phyloP scores from a whole-genome alignment of 2,113 vertebrate genomes.

The Pollimyrus isidori region DNA sequence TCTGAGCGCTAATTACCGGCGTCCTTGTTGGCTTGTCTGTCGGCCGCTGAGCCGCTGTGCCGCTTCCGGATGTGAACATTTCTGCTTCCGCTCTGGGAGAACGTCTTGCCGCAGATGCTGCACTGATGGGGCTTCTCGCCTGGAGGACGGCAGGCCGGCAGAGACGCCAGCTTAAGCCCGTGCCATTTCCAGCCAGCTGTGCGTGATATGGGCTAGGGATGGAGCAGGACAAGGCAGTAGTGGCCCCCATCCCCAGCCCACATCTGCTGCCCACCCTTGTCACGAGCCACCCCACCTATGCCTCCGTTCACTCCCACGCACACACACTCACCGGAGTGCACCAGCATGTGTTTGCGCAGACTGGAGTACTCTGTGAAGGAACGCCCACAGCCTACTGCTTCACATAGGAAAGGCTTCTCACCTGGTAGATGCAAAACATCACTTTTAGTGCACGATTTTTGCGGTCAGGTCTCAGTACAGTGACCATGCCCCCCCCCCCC shows the following conservation, averaged over 20 bases:
- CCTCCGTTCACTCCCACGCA: background rate
- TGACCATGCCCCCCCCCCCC: background rate
- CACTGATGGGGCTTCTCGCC: constrained; percentile 95
- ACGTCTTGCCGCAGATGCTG: constrained; percentile 88
- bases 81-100: constrained; percentile 95
- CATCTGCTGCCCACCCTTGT: background rate
- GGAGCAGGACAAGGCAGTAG: too few relatives aligned
- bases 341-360: constrained; percentile 95
- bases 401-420: constrained; percentile 93
- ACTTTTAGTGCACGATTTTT: background rate
- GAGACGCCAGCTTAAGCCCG: background rate
- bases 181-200: background rate
- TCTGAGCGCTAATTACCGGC: constrained; percentile 40
- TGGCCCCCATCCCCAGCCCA: background rate
- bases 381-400: constrained; percentile 87
- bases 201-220: background rate
- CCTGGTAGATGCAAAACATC: constrained; percentile 53
- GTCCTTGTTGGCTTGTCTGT: constrained; percentile 47
- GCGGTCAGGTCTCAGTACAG: background rate
- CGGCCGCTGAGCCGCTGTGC: constrained; percentile 63
- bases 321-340: constrained; percentile 80
- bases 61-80: constrained; percentile 94
- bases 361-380: constrained; percentile 97
- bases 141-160: constrained; percentile 37
- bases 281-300: background rate